Evolutionary conservation across 2,888 invertebrate species (phyloP).

Genomic region (Therioaphis trifolii): DNA sequence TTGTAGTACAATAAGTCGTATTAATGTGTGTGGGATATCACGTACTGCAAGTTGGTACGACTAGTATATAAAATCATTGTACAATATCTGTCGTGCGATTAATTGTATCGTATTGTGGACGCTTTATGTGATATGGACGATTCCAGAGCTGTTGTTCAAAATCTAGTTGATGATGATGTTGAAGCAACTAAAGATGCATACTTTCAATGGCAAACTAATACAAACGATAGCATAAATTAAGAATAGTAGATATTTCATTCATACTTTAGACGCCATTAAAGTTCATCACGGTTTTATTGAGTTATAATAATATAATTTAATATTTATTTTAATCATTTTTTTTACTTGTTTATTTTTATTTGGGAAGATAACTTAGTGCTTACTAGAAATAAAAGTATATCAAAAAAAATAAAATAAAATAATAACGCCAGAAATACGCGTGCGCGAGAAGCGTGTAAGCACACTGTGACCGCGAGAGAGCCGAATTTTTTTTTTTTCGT

Average conservation of each 20-base stretch:
- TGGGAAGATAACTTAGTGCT: not conserved
- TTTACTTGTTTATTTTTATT: not conserved
- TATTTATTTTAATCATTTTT: slow-evolving; percentile 4
- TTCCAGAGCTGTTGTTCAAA: slow-evolving; percentile 90
- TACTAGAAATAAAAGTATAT: not conserved
- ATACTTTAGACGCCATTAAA: not conserved
- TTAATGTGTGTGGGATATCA: no score
- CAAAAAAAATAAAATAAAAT: no score
- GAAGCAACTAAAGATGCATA: slow-evolving; percentile 94
- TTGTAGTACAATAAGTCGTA: no score
- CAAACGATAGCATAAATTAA: slow-evolving; percentile 6
- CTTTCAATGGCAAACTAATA: slow-evolving; percentile 74
- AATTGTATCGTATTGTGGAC: no score
- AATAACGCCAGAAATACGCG: no score
- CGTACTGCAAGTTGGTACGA: no score
- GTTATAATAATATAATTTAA: not conserved
- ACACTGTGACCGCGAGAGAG: no score
- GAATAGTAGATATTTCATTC: not conserved
- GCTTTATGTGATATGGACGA: slow-evolving; percentile 92
- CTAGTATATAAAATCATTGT: no score
- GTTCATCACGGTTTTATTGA: slow-evolving; percentile 34
- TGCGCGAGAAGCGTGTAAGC: no score
- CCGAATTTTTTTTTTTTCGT: no score
- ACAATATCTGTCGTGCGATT: no score
- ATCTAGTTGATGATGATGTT: slow-evolving; percentile 93